These are phyloP conservation scores for Netelia melanura DNA, from an alignment of 2,888 invertebrate genomes.

Conservation along the genomic window DNA sequence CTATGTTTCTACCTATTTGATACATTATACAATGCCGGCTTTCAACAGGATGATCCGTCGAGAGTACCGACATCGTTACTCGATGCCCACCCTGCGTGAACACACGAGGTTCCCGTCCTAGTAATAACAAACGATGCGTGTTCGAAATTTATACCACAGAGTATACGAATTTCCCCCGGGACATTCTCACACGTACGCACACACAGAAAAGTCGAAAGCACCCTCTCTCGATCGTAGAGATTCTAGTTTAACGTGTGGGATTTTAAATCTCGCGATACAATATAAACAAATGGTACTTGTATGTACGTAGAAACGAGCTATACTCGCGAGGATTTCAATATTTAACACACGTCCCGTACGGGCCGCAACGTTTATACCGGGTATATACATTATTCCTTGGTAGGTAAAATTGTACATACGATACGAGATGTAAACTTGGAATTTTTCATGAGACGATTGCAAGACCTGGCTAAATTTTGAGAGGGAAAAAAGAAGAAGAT, in stretches of 20 bases:
- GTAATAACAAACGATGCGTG: constrained; percentile 4
- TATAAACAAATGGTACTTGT: too few species aligned
- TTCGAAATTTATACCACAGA: background rate
- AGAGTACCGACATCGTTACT: constrained; percentile 14
- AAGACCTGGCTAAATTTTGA: too few species aligned
- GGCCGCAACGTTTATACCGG: too few species aligned
- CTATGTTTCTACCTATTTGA: constrained; percentile 31
- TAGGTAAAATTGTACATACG: too few species aligned
- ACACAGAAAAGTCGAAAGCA: background rate
- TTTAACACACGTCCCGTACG: too few species aligned
- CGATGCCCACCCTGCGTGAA: background rate
- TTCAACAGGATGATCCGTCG: constrained; percentile 46
- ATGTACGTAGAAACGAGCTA: too few species aligned
- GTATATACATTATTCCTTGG: too few species aligned
- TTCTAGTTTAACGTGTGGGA: background rate
- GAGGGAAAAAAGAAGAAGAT: too few species aligned
- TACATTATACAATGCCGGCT: constrained; percentile 48
- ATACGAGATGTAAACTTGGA: too few species aligned
- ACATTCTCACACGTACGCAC: background rate
- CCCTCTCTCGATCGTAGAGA: background rate
- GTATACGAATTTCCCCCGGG: constrained; percentile 45
- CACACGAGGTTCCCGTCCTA: background rate
- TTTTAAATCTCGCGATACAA: background rate
- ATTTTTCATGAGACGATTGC: too few species aligned
- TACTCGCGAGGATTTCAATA: too few species aligned